Percentiles rank a stretch among this genome's conserved stretches.
These are phyloP conservation scores for Menura novaehollandiae DNA, from an alignment of 2,113 vertebrate species.

Conservation along the genomic window DNA sequence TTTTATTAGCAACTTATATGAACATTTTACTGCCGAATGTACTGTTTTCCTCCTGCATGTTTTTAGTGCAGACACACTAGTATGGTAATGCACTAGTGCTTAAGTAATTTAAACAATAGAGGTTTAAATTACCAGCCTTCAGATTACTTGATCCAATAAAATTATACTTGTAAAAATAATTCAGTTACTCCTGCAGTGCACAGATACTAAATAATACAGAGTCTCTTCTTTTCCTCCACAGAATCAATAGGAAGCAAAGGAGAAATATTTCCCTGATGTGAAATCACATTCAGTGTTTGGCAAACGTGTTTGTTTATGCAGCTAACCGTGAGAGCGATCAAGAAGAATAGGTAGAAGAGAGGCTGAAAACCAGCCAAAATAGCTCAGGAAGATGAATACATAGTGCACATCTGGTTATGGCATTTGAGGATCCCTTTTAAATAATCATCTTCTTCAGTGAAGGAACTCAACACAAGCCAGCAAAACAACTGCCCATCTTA, in stretches of 20 bases:
- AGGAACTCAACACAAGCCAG: background rate
- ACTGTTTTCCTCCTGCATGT: background rate
- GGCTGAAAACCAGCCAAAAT: background rate
- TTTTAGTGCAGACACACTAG: background rate
- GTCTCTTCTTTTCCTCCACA: background rate
- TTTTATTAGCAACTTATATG: constrained; percentile 2
- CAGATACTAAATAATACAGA: background rate
- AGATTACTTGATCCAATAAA: background rate
- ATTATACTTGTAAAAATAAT: background rate
- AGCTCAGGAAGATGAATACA: background rate
- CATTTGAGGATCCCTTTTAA: background rate
- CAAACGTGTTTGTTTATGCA: background rate
- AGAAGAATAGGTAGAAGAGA: background rate
- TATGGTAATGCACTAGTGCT: background rate
- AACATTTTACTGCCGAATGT: background rate
- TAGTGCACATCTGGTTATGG: background rate
- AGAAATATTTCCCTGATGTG: background rate
- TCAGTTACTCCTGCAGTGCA: background rate
- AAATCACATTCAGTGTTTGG: background rate
- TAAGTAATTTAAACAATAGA: background rate
- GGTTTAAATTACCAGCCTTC: background rate
- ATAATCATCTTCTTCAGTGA: rapidly evolving
- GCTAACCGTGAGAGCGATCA: background rate
- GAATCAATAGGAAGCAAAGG: background rate
- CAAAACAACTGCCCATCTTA: background rate